Percentiles rank a stretch among this genome's conserved stretches.
Conservation (phyloP, 2,888 invertebrate genomes). For the Drosophila neoperkinsi region DNA sequence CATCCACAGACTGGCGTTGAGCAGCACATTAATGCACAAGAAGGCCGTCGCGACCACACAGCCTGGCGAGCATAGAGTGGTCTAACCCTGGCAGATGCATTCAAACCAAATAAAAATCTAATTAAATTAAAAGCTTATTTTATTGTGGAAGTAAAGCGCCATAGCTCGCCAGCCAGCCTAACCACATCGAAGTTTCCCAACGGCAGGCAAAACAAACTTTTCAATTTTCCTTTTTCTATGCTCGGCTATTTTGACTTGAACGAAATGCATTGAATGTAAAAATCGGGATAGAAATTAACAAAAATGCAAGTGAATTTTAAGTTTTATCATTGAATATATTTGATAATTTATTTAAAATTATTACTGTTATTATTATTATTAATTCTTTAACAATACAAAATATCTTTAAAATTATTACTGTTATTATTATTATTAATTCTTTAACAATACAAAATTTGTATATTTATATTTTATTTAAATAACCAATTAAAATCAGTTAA, state of each 20-base stretch:
- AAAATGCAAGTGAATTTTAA: background rate
- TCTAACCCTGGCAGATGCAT: constrained; percentile 54
- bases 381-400: background rate
- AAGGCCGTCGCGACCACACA: constrained; percentile 34
- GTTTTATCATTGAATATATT: background rate
- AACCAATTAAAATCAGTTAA: background rate
- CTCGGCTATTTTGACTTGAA: background rate
- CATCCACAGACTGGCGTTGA: background rate
- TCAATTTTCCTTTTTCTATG: background rate
- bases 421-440: background rate
- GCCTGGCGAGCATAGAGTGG: constrained; percentile 8
- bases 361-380: background rate
- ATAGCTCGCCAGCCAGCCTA: constrained; percentile 11
- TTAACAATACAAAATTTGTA: background rate
- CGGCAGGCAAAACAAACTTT: background rate
- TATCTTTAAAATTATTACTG: background rate
- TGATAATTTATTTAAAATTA: background rate
- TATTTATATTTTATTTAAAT: background rate
- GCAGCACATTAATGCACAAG: constrained; percentile 35
- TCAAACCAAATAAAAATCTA: constrained; percentile 73
- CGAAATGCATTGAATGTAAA: background rate
- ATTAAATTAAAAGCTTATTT: constrained; percentile 77
- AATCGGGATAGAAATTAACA: background rate
- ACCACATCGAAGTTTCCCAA: constrained; percentile 21
- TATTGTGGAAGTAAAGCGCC: constrained; percentile 62